A percentile compares a stretch with the other conserved stretches of the same genome.
phyloP scores from a whole-genome alignment of 2,888 invertebrate species.

The Euproctis similis region DNA sequence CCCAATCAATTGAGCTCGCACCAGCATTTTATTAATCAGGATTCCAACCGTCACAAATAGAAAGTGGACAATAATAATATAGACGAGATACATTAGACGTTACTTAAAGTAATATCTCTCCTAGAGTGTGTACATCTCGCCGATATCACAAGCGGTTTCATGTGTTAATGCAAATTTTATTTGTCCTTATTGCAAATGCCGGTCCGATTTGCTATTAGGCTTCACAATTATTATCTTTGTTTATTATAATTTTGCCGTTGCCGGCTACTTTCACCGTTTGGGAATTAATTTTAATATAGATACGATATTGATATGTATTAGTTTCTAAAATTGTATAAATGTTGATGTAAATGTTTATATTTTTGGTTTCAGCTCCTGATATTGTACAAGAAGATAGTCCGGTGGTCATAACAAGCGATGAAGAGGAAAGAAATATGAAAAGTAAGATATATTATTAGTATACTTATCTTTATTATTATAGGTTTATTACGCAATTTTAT shows the following conservation, averaged over 20 bases:
- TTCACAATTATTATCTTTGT: conserved; percentile 4
- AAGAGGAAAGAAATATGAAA: conserved; percentile 86
- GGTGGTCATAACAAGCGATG: conserved; percentile 79
- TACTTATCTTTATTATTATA: too few relatives aligned
- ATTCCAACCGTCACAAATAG: conserved; percentile 11
- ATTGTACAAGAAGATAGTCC: conserved; percentile 83
- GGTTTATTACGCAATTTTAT: too few relatives aligned
- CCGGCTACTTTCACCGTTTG: conserved; percentile 10
- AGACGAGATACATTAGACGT: too few relatives aligned
- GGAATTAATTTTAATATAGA: conserved; percentile 12
- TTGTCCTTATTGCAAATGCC: conserved; percentile 6
- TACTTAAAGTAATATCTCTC: conserved; percentile 10
- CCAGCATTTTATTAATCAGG: conserved; percentile 17
- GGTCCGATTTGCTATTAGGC: not conserved
- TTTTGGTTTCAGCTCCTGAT: conserved; percentile 80
- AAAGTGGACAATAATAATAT: too few relatives aligned
- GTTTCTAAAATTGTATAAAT: too few relatives aligned
- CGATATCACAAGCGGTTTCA: conserved; percentile 2
- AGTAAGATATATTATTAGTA: conserved; percentile 71
- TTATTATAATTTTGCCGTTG: conserved; percentile 9
- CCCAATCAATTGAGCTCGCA: conserved; percentile 56
- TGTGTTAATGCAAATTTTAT: conserved; percentile 12
- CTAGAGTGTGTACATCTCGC: not conserved
- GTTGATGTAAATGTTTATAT: too few relatives aligned
- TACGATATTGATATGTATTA: too few relatives aligned